Base-by-base conservation (phyloP, 2,888 invertebrate genomes). In the Salticus scenicus region DNA sequence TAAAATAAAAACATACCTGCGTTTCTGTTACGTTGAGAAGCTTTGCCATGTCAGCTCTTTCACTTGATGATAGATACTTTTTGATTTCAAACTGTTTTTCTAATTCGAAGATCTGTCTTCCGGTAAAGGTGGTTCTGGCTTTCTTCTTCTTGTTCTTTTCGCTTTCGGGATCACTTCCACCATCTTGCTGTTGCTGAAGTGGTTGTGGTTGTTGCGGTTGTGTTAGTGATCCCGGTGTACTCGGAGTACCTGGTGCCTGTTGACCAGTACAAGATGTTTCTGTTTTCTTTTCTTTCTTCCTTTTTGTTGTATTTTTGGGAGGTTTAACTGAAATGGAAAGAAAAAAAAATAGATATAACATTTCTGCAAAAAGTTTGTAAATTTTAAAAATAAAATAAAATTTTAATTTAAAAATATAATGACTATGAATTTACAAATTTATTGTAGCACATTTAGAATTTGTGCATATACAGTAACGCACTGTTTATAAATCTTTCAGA, bases 21-120 rank as follows among this genome's bases (percentile, higher is more conserved):
- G 98, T 98, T 92, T 98, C 98, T 0, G 98, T 98, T 87, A 98
- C 98, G 91, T 96, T 96, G 81, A 98, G 93, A 88, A 97, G 92
- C 90, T 96, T 96, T 31, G 98, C 98, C 96, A 98, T 96, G 89
- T 98, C 98, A 41, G 97, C 95, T 88, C 98, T 92, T 91, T 98
- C 98, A 88, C 96, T 96, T 31, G 97, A 97, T 89, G 97, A 97
- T 88, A 98, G 93, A 92, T 98, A 98, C 92, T 98, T 98, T 93
- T 98, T 98, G 89, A 96, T 94, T 88, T 98, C 98, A 91, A 98
- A 98, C 92, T 97, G 95, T 91, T 97, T 96, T 93, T 98, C 98
- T 91, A 98, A 93, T 92, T 98, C 98, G 92, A 98, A 98, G 91
- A 98, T 98, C 93, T 98, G 98, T 75, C 97, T 92, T 0, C 98